Evolutionary conservation across 2,888 invertebrate genomes (phyloP).

Genomic region (Lobophora halterata): DNA sequence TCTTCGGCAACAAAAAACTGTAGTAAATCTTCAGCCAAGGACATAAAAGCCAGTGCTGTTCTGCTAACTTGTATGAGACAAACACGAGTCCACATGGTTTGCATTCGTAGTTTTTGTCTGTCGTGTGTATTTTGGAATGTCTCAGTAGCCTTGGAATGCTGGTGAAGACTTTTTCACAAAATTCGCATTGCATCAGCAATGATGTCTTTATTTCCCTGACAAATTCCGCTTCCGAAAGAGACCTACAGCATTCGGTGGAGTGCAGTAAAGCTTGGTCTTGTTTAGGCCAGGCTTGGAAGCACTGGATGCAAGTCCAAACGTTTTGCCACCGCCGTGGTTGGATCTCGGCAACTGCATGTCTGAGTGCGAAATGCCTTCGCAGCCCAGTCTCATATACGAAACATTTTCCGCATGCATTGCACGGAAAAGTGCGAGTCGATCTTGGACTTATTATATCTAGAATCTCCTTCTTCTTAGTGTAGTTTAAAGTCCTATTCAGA

Average conservation of each 20-base stretch:
- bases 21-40: constrained; percentile 64
- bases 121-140: constrained; percentile 78
- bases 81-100: constrained; percentile 68
- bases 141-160: constrained; percentile 66
- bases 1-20: constrained; percentile 64
- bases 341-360: constrained; percentile 53
- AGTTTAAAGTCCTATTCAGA: constrained; percentile 67
- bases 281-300: constrained; percentile 74
- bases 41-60: constrained; percentile 68
- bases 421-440: constrained; percentile 58
- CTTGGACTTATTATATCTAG: constrained; percentile 57
- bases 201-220: constrained; percentile 71
- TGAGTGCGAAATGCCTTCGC: constrained; percentile 61
- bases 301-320: constrained; percentile 74
- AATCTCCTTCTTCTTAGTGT: constrained; percentile 70
- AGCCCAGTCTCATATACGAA: constrained; percentile 74
- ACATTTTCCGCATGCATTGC: constrained; percentile 68
- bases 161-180: constrained; percentile 72
- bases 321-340: constrained; percentile 71
- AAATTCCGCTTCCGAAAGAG: constrained; percentile 41
- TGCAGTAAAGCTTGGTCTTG: constrained; percentile 63
- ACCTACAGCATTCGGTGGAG: constrained; percentile 55
- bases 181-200: constrained; percentile 69
- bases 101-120: constrained; percentile 85
- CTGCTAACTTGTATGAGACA: constrained; percentile 59